Evolutionary conservation across 2,888 invertebrate genomes (phyloP), one percentile per base, ranked within the genome.

Genomic region (Clitarchus hookeri): DNA sequence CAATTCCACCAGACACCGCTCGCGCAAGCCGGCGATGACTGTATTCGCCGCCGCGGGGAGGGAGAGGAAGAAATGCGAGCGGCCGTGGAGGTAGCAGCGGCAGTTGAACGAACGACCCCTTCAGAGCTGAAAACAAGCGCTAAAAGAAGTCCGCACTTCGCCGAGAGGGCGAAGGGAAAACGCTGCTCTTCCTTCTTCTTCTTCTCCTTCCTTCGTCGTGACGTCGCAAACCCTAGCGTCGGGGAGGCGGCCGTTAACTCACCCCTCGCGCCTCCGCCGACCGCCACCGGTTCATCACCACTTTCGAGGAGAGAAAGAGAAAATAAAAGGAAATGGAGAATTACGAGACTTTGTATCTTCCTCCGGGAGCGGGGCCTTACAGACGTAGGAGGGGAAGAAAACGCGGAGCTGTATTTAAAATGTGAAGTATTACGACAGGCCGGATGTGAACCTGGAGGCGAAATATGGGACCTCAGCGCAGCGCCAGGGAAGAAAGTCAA

Each of bases 261-360:
- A n/a, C 11, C 11, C 11, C 48, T 8, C 6, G 0, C 12, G 4
- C 16, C 48, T 8, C 6, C 48, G 48, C 65, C 0, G 11, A 16
- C 4, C 13, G 3, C 13, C 53, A 6, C 8, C 53, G 13, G 65
- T 65, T 65, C 65, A 65, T 65, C 65, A 23, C 65, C n/a, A 23
- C n/a, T 65, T n/a, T 65, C 65, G n/a, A 19, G 65, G n/a, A 65
- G n/a, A 65, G n/a, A 65, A 65, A 65, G 11, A 65, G n/a, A 65
- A 23, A 65, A 65, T n/a, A 65, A 65, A 65, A 65, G 65, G 19
- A 65, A 19, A 65, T 65, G 65, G 65, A 65, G 65, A 65, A n/a
- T 65, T 65, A 65, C 65, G 65, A 65, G 65, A 65, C 65, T 65
- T 65, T 65, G 65, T n/a, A 65, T 65, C 65, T 65, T 65, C 19